Evolutionary conservation across 1,140 invertebrate genomes (phyloP).

Genomic region (Eupeodes corollae): DNA sequence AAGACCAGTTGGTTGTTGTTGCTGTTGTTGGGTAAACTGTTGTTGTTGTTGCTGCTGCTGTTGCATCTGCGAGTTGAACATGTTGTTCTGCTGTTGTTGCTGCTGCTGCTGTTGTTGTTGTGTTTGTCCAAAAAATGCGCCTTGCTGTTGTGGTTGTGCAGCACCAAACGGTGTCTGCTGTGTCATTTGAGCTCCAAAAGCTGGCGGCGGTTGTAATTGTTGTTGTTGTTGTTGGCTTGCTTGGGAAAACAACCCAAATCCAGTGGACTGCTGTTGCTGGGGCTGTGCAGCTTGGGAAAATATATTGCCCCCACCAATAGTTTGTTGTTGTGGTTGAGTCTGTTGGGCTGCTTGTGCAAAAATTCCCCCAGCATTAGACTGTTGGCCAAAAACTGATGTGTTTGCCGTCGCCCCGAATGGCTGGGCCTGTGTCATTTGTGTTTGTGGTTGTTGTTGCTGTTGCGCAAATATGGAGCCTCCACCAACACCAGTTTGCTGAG

Average conservation of each 20-base stretch:
- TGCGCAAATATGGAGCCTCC: neutral
- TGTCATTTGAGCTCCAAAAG: slow-evolving; percentile 6
- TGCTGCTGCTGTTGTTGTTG: slow-evolving; percentile 4
- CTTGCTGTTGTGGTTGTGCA: neutral
- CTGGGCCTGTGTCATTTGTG: neutral
- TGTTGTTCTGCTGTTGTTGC: slow-evolving; percentile 8
- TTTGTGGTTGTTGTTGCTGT: neutral
- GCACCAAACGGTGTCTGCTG: slow-evolving; percentile 5
- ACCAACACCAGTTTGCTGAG: neutral
- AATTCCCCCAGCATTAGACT: slow-evolving; percentile 4
- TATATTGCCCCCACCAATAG: slow-evolving; percentile 1
- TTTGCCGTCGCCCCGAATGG: neutral
- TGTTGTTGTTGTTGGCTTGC: slow-evolving; percentile 3
- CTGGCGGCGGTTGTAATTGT: neutral
- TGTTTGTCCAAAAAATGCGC: slow-evolving; percentile 10
- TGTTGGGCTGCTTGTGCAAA: slow-evolving; percentile 11
- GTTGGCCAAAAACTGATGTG: neutral
- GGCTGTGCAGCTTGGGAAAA: slow-evolving; percentile 6
- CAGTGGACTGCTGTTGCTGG: slow-evolving; percentile 8
- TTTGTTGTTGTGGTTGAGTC: slow-evolving; percentile 4
- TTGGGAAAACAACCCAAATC: slow-evolving; percentile 10
- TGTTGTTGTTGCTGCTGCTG: neutral
- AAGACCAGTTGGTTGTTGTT: neutral
- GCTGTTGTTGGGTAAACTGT: slow-evolving; percentile 3
- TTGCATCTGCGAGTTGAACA: slow-evolving; percentile 6